Conservation (phyloP, 2,888 invertebrate species). For the Dastarcus helophoroides region DNA sequence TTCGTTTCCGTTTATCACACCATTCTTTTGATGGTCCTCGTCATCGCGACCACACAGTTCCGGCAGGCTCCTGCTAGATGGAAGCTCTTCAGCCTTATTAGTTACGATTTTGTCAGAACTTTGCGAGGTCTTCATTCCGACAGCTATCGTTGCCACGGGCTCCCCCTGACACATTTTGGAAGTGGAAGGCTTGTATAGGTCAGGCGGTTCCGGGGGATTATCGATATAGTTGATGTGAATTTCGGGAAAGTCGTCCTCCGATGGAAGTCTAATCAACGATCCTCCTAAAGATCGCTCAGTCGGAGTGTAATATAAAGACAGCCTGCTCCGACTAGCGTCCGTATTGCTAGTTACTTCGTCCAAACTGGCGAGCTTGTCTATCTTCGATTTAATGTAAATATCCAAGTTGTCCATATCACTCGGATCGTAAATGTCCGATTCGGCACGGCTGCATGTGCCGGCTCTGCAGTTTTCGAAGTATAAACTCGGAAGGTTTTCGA, state of each 20-base stretch:
- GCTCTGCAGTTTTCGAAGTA: slow-evolving; percentile 91
- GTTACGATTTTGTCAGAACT: slow-evolving; percentile 1
- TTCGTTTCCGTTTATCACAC: slow-evolving; percentile 3
- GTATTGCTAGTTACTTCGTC: slow-evolving; percentile 31
- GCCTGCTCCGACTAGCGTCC: slow-evolving; percentile 51
- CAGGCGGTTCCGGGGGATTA: slow-evolving; percentile 21
- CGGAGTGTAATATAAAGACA: slow-evolving; percentile 74
- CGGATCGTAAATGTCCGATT: slow-evolving; percentile 60
- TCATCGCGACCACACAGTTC: background rate
- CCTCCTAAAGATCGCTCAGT: slow-evolving; percentile 54
- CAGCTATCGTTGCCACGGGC: too few species aligned
- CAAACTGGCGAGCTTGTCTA: slow-evolving; percentile 47
- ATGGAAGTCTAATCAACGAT: slow-evolving; percentile 37
- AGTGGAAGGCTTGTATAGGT: slow-evolving; percentile 33
- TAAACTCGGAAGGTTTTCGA: slow-evolving; percentile 82
- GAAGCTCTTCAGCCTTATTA: slow-evolving; percentile 1
- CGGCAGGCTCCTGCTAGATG: background rate
- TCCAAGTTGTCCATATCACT: slow-evolving; percentile 52
- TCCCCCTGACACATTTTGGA: slow-evolving; percentile 26
- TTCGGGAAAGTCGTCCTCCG: slow-evolving; percentile 38
- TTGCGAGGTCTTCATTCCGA: background rate
- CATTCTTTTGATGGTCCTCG: background rate
- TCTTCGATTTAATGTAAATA: slow-evolving; percentile 56
- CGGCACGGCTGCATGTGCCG: slow-evolving; percentile 65
- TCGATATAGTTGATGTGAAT: slow-evolving; percentile 60